These are phyloP conservation scores for Siniperca knerii DNA, from an alignment of 2,113 vertebrate species.

Conservation along the genomic window DNA sequence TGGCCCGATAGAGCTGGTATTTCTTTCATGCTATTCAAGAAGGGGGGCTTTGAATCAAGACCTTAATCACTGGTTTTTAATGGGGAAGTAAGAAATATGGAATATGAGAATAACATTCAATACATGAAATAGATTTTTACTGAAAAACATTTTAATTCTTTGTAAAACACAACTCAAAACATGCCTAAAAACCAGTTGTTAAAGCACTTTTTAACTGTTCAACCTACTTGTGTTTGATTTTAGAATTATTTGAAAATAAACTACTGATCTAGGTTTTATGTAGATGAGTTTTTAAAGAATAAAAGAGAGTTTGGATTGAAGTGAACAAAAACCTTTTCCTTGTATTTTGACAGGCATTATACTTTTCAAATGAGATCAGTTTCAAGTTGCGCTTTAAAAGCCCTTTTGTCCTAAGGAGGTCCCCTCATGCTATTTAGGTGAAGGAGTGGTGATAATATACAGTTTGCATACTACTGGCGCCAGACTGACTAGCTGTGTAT, in stretches of 20 bases:
- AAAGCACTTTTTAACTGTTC: background rate
- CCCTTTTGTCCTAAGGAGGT: constrained; percentile 88
- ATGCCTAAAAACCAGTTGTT: background rate
- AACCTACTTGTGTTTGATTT: background rate
- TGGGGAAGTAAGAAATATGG: constrained; percentile 3
- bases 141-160: background rate
- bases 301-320: constrained; percentile 74
- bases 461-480: constrained; percentile 97
- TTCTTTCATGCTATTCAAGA: constrained; percentile 83
- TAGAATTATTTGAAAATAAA: constrained; percentile 4
- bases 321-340: constrained; percentile 75
- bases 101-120: constrained; percentile 7
- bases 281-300: constrained; percentile 27
- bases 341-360: constrained; percentile 85
- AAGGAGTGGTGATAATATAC: constrained; percentile 97
- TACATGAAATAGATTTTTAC: background rate
- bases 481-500: constrained; percentile 94
- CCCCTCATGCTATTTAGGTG: constrained; percentile 91
- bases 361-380: constrained; percentile 92
- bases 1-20: constrained; percentile 85
- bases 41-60: constrained; percentile 68
- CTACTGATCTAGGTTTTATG: background rate
- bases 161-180: constrained; percentile 5
- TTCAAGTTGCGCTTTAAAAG: constrained; percentile 90
- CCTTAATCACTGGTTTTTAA: constrained; percentile 58